These are phyloP conservation scores for Anas bahamensis DNA, from an alignment of 2,797 vertebrate species.

Conservation along the genomic window DNA sequence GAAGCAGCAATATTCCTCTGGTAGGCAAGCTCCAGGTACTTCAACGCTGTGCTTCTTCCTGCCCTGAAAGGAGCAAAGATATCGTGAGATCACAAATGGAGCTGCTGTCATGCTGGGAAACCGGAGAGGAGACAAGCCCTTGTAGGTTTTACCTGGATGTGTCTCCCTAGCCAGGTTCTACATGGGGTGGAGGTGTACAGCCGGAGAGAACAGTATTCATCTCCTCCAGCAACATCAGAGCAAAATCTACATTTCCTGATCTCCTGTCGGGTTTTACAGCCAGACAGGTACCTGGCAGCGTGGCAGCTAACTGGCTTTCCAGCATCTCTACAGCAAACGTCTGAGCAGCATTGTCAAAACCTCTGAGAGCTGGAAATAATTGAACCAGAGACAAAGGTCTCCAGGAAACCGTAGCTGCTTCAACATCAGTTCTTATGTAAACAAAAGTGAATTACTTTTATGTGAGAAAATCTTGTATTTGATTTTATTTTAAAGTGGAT, in stretches of 20 bases:
- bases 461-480: not conserved
- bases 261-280: not conserved
- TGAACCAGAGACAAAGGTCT: not conserved
- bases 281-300: not conserved
- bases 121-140: not conserved
- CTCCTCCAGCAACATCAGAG: not conserved
- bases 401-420: not conserved
- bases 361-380: conserved; percentile 4
- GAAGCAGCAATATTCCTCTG: not conserved
- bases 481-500: not conserved
- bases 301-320: not conserved
- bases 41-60: not conserved
- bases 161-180: not conserved
- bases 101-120: not conserved
- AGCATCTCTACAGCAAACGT: fast-evolving
- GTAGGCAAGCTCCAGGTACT: not conserved
- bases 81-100: not conserved
- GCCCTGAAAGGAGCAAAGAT: not conserved
- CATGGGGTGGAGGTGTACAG: not conserved
- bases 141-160: not conserved
- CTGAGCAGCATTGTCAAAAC: not conserved
- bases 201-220: not conserved
- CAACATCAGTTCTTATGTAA: not conserved
- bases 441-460: not conserved
- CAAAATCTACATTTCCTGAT: not conserved